Evolutionary conservation across 2,113 vertebrate genomes (phyloP).

Genomic region (Nesogale talazaci): DNA sequence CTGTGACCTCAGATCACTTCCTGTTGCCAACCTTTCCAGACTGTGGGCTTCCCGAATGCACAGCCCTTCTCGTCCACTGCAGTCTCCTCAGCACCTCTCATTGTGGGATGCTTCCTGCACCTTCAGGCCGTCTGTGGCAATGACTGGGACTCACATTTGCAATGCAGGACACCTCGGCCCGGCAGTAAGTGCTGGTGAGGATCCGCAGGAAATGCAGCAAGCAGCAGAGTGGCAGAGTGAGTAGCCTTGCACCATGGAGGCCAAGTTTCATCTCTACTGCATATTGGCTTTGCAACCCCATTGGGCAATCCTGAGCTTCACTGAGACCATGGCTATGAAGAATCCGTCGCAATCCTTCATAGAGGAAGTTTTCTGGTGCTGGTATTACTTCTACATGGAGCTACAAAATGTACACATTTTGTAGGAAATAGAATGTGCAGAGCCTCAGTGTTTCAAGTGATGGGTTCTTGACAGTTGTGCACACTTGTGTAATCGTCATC

Average conservation of each 20-base stretch:
- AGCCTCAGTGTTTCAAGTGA: background rate
- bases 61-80: background rate
- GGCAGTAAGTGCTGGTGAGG: background rate
- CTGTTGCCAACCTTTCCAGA: background rate
- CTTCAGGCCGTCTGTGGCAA: background rate
- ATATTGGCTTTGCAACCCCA: background rate
- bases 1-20: background rate
- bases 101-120: fast-evolving
- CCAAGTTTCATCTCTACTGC: background rate
- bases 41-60: background rate
- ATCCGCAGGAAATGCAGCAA: background rate
- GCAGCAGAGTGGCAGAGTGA: background rate
- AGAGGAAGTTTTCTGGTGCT: background rate
- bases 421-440: background rate
- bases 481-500: background rate
- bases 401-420: background rate
- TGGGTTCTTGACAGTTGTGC: background rate
- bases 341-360: background rate
- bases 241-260: background rate
- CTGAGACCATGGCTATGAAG: background rate
- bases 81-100: background rate
- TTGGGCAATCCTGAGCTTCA: background rate
- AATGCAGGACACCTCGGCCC: background rate
- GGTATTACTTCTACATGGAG: background rate
- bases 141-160: background rate